Evolutionary conservation across 2,113 vertebrate species (phyloP), one percentile per base, ranked within the genome.

Genomic region (Antennarius striatus): DNA sequence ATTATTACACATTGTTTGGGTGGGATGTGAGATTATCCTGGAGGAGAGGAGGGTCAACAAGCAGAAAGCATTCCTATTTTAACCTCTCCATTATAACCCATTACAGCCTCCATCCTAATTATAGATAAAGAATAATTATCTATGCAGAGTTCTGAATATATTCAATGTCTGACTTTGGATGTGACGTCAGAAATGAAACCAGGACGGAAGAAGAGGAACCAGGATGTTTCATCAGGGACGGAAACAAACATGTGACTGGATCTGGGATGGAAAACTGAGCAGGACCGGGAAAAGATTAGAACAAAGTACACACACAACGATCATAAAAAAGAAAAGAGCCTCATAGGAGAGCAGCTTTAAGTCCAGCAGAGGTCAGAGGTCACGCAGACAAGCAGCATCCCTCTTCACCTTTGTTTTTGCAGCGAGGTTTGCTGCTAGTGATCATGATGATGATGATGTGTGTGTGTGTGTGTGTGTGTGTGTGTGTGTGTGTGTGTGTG

Each of bases 91-190:
- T 73, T 40, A 30, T 64, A 14, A n/a, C 29, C 13, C 9, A 5
- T 43, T 61, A 36, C 50, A 57, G 56, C 22, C 47, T 10, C 1
- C 13, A 10, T 56, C 67, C 66, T 69, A 65, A 81, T 82, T 79
- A 79, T 83, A 65, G 65, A 70, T 16, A 3, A 61, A 12, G 63
- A 10, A 15, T 76, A 83, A 88, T 83, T 67, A 64, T 51, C 40
- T 49, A 51, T 68, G 52, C 45, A 49, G 36, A 2, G 59, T 73
- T 54, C 29, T 69, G 73, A 83, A 85, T 85, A 78, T 57, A 81
- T 85, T 77, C 74, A 55, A 22, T 56, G 65, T 12, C n/a, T 47
- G 77, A 54, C 56, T 82, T 77, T 65, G 52, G 59, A 10, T 22
- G 52, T 62, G 56, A 66, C 77, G 82, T 79, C 70, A 66, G 6